phyloP scores from a whole-genome alignment of 2,113 vertebrate genomes.

The Chaenogobius annularis region DNA sequence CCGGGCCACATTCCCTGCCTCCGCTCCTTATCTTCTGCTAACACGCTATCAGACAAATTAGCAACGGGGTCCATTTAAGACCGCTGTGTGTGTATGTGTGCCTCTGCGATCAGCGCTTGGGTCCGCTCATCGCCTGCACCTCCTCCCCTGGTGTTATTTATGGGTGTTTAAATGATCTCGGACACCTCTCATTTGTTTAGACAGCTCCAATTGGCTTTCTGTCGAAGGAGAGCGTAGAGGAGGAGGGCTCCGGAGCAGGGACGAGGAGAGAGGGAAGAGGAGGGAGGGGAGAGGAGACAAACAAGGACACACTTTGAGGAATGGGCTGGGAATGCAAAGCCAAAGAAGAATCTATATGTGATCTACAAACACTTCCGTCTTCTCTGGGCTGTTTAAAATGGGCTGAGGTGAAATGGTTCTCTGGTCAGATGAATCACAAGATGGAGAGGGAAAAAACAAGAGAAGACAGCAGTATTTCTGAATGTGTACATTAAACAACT shows the following conservation, averaged over 20 bases:
- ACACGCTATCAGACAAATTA: constrained; percentile 75
- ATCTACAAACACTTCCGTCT: not conserved
- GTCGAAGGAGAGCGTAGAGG: constrained; percentile 41
- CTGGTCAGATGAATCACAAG: not conserved
- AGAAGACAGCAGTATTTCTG: not conserved
- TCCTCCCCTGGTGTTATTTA: constrained; percentile 69
- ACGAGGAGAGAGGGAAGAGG: constrained; percentile 14
- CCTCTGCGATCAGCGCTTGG: constrained; percentile 35
- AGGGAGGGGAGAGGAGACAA: constrained; percentile 6
- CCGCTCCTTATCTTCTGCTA: constrained; percentile 60
- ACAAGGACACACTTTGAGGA: constrained; percentile 18
- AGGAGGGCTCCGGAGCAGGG: constrained; percentile 20
- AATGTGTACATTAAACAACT: not conserved
- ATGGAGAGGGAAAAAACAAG: not conserved
- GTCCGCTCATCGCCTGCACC: constrained; percentile 53
- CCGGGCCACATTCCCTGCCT: constrained; percentile 57
- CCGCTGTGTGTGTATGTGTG: constrained; percentile 5
- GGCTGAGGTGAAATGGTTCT: not conserved
- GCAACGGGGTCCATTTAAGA: constrained; percentile 62
- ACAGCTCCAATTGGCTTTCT: constrained; percentile 68
- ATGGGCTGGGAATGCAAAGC: constrained; percentile 25
- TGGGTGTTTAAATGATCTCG: constrained; percentile 70
- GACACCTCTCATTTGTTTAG: constrained; percentile 73
- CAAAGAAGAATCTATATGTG: constrained; percentile 10
- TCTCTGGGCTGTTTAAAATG: not conserved